phyloP scores from a whole-genome alignment of 2,888 invertebrate species.

The Rapana venosa region DNA sequence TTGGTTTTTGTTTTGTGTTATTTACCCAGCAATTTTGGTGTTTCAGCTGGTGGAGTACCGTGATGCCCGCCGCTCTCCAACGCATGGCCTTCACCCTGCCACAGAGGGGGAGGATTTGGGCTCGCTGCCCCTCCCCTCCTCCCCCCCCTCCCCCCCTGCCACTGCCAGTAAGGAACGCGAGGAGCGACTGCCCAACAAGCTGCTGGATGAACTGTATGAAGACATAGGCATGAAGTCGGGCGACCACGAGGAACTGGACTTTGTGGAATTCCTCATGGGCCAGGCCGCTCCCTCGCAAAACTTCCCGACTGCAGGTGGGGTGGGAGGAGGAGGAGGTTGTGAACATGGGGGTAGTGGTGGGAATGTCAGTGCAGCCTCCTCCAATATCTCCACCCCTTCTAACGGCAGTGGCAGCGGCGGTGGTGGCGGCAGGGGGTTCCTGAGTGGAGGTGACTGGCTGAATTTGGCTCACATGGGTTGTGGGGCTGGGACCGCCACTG shows the following conservation, averaged over 20 bases:
- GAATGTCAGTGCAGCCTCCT: conserved; percentile 41
- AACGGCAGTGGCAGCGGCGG: conserved; percentile 47
- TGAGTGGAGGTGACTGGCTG: conserved; percentile 43
- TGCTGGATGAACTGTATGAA: conserved; percentile 76
- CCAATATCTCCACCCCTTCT: conserved; percentile 49
- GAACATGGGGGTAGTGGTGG: neutral
- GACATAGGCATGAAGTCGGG: conserved; percentile 75
- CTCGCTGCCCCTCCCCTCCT: conserved; percentile 67
- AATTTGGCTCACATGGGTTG: neutral
- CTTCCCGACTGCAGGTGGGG: neutral
- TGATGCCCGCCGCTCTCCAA: conserved; percentile 62
- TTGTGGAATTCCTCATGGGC: conserved; percentile 75
- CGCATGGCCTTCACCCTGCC: conserved; percentile 63
- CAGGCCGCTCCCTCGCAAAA: conserved; percentile 62
- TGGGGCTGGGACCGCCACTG: conserved; percentile 33
- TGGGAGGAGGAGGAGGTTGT: neutral
- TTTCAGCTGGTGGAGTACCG: conserved; percentile 73
- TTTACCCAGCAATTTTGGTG: no score
- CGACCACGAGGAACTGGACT: conserved; percentile 73
- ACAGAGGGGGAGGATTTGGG: conserved; percentile 65
- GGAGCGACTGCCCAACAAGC: conserved; percentile 73
- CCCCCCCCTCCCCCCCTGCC: conserved; percentile 59
- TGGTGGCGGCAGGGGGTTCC: conserved; percentile 15
- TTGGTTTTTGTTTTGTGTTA: neutral
- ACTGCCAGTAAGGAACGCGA: conserved; percentile 49